Base-by-base conservation (phyloP, 2,888 invertebrate genomes). In the Tuberolachnus salignus region DNA sequence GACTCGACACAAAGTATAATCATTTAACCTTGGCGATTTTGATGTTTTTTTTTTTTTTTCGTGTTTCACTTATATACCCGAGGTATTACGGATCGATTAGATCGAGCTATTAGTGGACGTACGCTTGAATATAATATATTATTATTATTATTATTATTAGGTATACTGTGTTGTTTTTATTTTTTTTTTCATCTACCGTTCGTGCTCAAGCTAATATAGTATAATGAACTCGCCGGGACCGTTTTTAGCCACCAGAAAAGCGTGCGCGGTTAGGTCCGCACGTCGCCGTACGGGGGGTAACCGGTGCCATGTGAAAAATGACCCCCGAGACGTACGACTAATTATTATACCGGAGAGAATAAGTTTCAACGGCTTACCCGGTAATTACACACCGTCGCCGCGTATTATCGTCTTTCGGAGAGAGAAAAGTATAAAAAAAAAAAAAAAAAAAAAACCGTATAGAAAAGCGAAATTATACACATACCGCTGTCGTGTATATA, bases 391-490 rank as follows among this genome's bases (percentile, higher is more conserved):
- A 21, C 34, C 0, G 53, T 1, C 16, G 51, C 21, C 19, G 59
- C 34, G 34, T 34, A 34, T 34, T 34, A 3, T 34, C 34, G 34
- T 34, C 34, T 34, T n/a, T 34, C 44, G 64, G 53, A 23, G 61
- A 21, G 21, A 51, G n/a, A 21, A 21, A 16, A 4, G 14, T 2
- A 26, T 1, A 59, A 23, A 51, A 11, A 51, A 19, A 46, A 55
- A 19, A 4, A 21, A 23, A 21, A 14, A 19, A 23, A 34, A 42
- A 53, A 44, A 42, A 19, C 21, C 23, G 26, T 13, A 34, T 6
- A 49, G 59, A 67, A 78, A 78, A 69, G 69, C 78, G 61, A 78
- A 69, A 78, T 78, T 78, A 78, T 34, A 57, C 59, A 46, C 34
- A 34, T 34, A 26, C 11, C 57, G 57, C 46, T 21, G 64, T 57